Base-by-base conservation (phyloP, 2,113 vertebrate species). In the Trichechus manatus region DNA sequence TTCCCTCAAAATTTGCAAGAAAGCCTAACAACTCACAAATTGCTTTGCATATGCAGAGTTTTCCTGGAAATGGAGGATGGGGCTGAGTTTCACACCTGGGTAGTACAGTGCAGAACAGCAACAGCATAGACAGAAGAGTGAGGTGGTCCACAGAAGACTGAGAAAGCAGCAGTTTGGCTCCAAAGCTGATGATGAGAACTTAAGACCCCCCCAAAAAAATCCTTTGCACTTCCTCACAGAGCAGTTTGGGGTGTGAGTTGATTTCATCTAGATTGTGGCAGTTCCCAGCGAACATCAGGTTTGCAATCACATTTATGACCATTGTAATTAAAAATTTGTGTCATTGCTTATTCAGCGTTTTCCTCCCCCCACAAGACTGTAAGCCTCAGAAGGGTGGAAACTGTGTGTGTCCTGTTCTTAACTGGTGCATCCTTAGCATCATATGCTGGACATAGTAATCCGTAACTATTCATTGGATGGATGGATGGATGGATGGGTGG, bases 321-420 rank as follows among this genome's bases (percentile, higher is more conserved):
- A 64, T 3, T 33, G 6, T 82, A 78, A 77, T 39, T 91, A 89
- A 96, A 47, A 96, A 87, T 79, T 25, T 79, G 19, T 83, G 22
- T 74, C 64, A 44, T 56, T 6, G 23, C 4, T 20, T 56, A 53
- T 61, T 66, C 53, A 70, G 6, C 36, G 33, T 89, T 86, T 83
- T 63, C 4, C 59, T 91, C 50, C 89, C 19, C 36, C 27, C 20
- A 11, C 15, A 68, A 86, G 44, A 79, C 44, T 78, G 42, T 47
- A 47, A 78, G 44, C 25, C 44, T 87, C 44, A 82, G 14, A 83
- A 66, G 72, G 22, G 91, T 78, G n/a, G 77, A 93, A 79, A 59
- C 33, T 27, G 0, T 93, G 19, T 39, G 5, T 39, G 42, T 42
- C 39, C 36, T 56, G 1, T 47, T 31, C 39, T 94, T 47, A 42